Evolutionary conservation across 2,888 invertebrate genomes (phyloP), one percentile per base, ranked within the genome.

Genomic region (Agonopterix alstromeriana): DNA sequence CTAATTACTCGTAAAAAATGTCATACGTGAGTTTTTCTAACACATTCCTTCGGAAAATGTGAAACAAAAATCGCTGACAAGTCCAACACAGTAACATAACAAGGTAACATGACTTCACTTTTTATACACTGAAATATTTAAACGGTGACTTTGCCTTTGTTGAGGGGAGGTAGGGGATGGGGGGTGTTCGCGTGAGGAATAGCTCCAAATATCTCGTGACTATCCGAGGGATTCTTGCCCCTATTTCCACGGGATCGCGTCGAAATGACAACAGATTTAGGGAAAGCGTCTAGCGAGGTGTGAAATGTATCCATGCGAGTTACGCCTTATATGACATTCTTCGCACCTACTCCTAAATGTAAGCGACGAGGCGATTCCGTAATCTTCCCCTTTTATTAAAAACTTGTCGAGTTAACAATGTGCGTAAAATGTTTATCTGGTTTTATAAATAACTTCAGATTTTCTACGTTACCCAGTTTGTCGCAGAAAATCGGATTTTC

Each of bases 231-330:
- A 82, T 82, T 77, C 76, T 61, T 73, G 75, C 65, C 82, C 84
- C 79, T 77, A 82, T 82, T 83, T 82, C 75, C 70, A 71, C 71
- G 78, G 82, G 84, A 84, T 85, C 80, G 80, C 71, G 68, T 66
- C 81, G 63, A 83, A 86, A 85, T 86, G 86, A 87, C 87, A 86
- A 86, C 84, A 86, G 86, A 86, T 86, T 86, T 84, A 81, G 82
- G 84, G 77, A 82, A 84, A 83, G 84, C 82, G 84, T 68, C 74
- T 78, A 86, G 80, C 84, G 85, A 83, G 77, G 80, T 86, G 87
- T 87, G 75, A 87, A 86, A 88, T 83, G 82, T 86, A 86, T 78
- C 79, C 82, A 69, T 76, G 81, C 82, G 82, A 67, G 79, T 67
- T 63, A 66, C 78, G 72, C 74, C 70, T 77, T 77, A 85, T 86